A percentile compares a stretch with the other conserved stretches of the same genome.
Evolutionary conservation across 2,888 invertebrate species (phyloP).

Genomic region (Phasia obesa): DNA sequence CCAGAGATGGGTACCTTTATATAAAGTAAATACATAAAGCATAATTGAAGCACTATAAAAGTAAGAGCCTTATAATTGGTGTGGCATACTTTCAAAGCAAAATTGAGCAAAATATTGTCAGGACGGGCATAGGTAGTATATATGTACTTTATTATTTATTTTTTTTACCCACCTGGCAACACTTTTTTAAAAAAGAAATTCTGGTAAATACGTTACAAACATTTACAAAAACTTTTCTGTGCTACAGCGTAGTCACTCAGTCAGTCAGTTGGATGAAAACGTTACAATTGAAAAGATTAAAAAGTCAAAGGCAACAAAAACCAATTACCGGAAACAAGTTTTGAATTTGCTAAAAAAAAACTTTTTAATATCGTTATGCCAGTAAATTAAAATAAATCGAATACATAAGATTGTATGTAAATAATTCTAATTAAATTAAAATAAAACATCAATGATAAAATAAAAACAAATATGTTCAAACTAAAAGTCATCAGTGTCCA

Average conservation of each 20-base stretch:
- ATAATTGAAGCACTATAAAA: too few species aligned
- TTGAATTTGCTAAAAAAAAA: constrained; percentile 6
- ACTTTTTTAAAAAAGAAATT: constrained; percentile 50
- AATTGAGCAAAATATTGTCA: too few species aligned
- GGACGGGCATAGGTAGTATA: too few species aligned
- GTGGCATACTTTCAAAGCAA: too few species aligned
- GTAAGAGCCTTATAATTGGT: too few species aligned
- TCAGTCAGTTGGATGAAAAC: constrained; percentile 46
- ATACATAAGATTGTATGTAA: background rate
- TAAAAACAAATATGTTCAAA: too few species aligned
- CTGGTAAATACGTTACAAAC: constrained; percentile 38
- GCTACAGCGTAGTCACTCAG: constrained; percentile 33
- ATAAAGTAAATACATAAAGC: too few species aligned
- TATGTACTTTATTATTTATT: too few species aligned
- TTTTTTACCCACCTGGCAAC: constrained; percentile 26
- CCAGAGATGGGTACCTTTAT: too few species aligned
- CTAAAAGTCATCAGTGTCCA: constrained; percentile 21
- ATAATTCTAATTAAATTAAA: background rate
- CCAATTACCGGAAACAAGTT: constrained; percentile 42
- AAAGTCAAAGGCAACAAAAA: constrained; percentile 4
- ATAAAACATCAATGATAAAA: too few species aligned
- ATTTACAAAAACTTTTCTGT: constrained; percentile 3
- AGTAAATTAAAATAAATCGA: background rate
- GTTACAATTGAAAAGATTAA: constrained; percentile 61
- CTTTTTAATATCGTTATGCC: background rate